phyloP scores from a whole-genome alignment of 2,113 vertebrate genomes.

The Perccottus glenii region DNA sequence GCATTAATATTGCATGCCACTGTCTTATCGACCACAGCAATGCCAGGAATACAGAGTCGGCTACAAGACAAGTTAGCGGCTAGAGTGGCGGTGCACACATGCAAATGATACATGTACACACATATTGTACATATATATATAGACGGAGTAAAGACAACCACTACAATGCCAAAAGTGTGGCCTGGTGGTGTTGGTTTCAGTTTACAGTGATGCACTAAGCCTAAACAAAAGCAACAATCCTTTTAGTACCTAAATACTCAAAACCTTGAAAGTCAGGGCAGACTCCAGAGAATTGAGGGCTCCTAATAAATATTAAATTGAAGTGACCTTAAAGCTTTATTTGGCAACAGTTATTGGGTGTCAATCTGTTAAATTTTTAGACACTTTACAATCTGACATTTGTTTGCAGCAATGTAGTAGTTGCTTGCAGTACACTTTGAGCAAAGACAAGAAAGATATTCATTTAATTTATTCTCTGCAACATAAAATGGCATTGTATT shows the following conservation, averaged over 20 bases:
- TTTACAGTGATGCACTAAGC: conserved; percentile 23
- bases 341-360: too few species aligned
- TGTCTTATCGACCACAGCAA: conserved; percentile 84
- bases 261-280: conserved; percentile 14
- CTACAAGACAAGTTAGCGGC: conserved; percentile 66
- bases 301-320: background rate
- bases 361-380: too few species aligned
- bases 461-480: too few species aligned
- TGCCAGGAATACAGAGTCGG: conserved; percentile 76
- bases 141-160: conserved; percentile 15
- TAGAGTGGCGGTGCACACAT: conserved; percentile 50
- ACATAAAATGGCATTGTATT: too few species aligned
- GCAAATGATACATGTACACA: conserved; percentile 23
- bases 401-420: too few species aligned
- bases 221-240: background rate
- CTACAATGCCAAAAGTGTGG: conserved; percentile 31
- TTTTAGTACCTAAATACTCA: background rate
- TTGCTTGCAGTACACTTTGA: too few species aligned
- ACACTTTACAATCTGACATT: too few species aligned
- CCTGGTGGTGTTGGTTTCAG: conserved; percentile 24
- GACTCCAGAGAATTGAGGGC: conserved; percentile 9
- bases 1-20: conserved; percentile 95
- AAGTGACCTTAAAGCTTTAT: too few species aligned
- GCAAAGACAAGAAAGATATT: too few species aligned
- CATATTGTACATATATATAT: background rate